Conservation (phyloP, 2,113 vertebrate genomes). For the Cavia aperea region DNA sequence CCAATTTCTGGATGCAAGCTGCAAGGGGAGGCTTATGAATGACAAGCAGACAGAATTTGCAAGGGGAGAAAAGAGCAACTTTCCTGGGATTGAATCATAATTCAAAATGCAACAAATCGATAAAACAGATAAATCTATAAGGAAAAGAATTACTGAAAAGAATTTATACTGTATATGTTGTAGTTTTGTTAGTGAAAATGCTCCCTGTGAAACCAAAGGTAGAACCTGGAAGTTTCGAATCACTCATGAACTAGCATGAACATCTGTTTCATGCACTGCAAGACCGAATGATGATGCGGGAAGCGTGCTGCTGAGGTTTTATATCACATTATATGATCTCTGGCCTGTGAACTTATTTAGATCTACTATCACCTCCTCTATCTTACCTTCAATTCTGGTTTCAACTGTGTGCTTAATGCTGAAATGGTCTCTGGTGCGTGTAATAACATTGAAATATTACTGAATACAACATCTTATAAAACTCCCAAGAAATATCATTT, state of each 20-base stretch:
- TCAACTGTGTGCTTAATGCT: conserved; percentile 9
- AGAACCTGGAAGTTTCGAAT: neutral
- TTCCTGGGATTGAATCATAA: conserved; percentile 35
- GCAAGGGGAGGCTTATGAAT: conserved; percentile 32
- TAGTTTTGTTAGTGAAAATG: conserved; percentile 23
- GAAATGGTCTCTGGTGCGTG: neutral
- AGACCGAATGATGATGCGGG: neutral
- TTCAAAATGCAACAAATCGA: conserved; percentile 46
- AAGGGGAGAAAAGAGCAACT: neutral
- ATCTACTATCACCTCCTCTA: neutral
- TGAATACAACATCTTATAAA: neutral
- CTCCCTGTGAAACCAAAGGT: neutral
- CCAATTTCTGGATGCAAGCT: conserved; percentile 32
- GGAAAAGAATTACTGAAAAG: neutral
- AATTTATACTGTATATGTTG: neutral
- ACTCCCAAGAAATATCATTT: neutral
- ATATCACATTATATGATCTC: neutral
- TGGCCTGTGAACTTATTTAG: neutral
- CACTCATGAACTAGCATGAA: neutral
- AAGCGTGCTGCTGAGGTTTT: neutral
- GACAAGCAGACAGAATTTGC: conserved; percentile 35
- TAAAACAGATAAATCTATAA: conserved; percentile 24
- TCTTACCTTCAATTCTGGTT: neutral
- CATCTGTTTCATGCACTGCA: neutral
- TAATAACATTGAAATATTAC: neutral